A percentile compares a stretch with the other conserved stretches of the same genome.
phyloP scores from a whole-genome alignment of 2,797 vertebrate genomes.

The Sebastes matsubarae region DNA sequence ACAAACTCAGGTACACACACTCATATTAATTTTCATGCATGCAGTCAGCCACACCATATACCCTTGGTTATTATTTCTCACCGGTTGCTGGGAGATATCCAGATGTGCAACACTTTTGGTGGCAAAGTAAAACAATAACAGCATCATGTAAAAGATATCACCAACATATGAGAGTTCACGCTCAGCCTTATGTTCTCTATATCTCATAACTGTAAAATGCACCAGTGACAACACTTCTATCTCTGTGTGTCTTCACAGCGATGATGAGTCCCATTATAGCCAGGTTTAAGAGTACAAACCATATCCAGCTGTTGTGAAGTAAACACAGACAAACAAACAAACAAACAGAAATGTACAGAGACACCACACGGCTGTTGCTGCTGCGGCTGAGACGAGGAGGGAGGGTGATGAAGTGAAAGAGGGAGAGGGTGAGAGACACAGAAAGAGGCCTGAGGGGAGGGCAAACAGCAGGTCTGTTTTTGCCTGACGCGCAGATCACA shows the following conservation, averaged over 20 bases:
- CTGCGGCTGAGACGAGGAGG: slow-evolving; percentile 21
- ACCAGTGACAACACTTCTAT: slow-evolving; percentile 38
- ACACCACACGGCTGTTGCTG: slow-evolving; percentile 36
- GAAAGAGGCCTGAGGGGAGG: slow-evolving; percentile 43
- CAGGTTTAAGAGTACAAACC: slow-evolving; percentile 52
- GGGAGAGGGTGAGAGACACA: slow-evolving; percentile 23
- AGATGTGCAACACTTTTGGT: slow-evolving; percentile 40
- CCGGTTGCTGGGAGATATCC: slow-evolving; percentile 3
- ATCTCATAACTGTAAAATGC: slow-evolving; percentile 25
- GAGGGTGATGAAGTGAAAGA: slow-evolving; percentile 23
- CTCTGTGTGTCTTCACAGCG: slow-evolving; percentile 19
- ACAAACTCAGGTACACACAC: slow-evolving; percentile 3
- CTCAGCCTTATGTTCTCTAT: slow-evolving; percentile 37
- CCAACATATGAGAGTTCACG: slow-evolving; percentile 46
- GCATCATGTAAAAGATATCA: slow-evolving; percentile 28
- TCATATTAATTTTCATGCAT: not conserved
- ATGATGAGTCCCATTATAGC: slow-evolving; percentile 25
- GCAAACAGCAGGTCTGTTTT: slow-evolving; percentile 57
- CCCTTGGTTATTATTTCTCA: not conserved
- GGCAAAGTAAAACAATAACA: slow-evolving; percentile 34
- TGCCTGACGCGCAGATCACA: slow-evolving; percentile 41
- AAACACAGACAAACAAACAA: slow-evolving; percentile 74
- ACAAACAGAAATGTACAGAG: slow-evolving; percentile 43
- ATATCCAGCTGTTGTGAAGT: slow-evolving; percentile 66
- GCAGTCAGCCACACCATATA: not conserved